Base-by-base conservation (phyloP, 2,797 vertebrate genomes). In the Tauraco hartlaubi region DNA sequence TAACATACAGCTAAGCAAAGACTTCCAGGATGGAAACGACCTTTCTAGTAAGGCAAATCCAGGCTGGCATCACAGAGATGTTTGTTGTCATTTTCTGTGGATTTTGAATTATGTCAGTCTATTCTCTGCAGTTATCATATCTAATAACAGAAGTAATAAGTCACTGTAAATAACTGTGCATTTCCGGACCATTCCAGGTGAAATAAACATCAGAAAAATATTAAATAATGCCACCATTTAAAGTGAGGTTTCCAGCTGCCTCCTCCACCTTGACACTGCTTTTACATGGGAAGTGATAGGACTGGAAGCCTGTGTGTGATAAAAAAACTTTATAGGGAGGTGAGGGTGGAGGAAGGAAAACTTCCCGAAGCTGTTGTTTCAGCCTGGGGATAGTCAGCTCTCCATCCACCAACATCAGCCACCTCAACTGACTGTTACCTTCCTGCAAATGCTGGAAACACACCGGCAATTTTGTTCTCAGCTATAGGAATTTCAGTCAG, bases 61-160 rank as follows among this genome's bases (percentile, higher is more conserved):
- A 85, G 41, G 19, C 59, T 86, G 49, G 52, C 59, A 74, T 90
- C 79, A 31, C 29, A 55, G 82, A 62, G 52, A 49, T 28, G 35
- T 93, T 85, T 84, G n/a, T 63, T 82, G 83, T 68, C 6, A 87
- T 95, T 88, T 77, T 82, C 58, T 55, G 46, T 91, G 72, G 74
- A 96, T 96, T 95, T 95, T 91, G 82, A 88, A 91, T 94, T 85
- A 79, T 88, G 91, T 96, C 94, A 96, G 49, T 91, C 90, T 93
- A 28, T 90, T 93, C 68, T 90, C 80, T 77, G 54, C 2, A 7
- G 71, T 92, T 92, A 88, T 83, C 87, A 25, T 91, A 52, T 68
- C 63, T 80, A 91, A 86, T 92, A 80, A 80, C 51, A 56, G 74
- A 94, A 94, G 73, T 55, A 94, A 84, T 92, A 90, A 94, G 69